Evolutionary conservation across 2,797 vertebrate genomes (phyloP).

Genomic region (Pagetopsis macropterus): DNA sequence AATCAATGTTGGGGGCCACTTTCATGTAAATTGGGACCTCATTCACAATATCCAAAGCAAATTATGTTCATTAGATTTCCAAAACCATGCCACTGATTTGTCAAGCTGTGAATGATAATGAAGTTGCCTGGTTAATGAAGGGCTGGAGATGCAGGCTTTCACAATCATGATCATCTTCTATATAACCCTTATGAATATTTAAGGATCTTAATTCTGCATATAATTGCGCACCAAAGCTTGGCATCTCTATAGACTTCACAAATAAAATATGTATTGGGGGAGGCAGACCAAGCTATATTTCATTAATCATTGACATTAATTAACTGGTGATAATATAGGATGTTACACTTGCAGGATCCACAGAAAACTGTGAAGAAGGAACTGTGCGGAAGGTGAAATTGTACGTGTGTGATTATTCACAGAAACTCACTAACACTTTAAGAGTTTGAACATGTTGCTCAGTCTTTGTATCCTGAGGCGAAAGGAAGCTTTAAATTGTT

Average conservation of each 20-base stretch:
- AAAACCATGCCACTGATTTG: conserved; percentile 79
- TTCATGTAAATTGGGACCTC: conserved; percentile 78
- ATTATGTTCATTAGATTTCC: conserved; percentile 81
- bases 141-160: conserved; percentile 76
- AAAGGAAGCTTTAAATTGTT: conserved; percentile 25
- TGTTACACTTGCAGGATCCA: conserved; percentile 74
- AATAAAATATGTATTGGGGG: conserved; percentile 78
- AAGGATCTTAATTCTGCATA: conserved; percentile 80
- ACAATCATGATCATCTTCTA: conserved; percentile 81
- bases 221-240: conserved; percentile 80
- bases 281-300: conserved; percentile 76
- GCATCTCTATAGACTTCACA: conserved; percentile 79
- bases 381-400: conserved; percentile 60
- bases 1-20: conserved; percentile 73
- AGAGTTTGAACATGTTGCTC: conserved; percentile 32
- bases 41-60: conserved; percentile 80
- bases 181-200: conserved; percentile 83
- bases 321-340: conserved; percentile 79
- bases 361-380: conserved; percentile 62
- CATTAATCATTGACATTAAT: conserved; percentile 83
- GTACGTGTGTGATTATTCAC: conserved; percentile 49
- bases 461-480: conserved; percentile 17
- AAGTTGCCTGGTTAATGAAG: conserved; percentile 82
- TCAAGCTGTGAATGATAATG: conserved; percentile 85
- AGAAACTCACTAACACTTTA: conserved; percentile 49